Evolutionary conservation across 2,113 vertebrate species (phyloP).

Genomic region (Solea senegalensis): DNA sequence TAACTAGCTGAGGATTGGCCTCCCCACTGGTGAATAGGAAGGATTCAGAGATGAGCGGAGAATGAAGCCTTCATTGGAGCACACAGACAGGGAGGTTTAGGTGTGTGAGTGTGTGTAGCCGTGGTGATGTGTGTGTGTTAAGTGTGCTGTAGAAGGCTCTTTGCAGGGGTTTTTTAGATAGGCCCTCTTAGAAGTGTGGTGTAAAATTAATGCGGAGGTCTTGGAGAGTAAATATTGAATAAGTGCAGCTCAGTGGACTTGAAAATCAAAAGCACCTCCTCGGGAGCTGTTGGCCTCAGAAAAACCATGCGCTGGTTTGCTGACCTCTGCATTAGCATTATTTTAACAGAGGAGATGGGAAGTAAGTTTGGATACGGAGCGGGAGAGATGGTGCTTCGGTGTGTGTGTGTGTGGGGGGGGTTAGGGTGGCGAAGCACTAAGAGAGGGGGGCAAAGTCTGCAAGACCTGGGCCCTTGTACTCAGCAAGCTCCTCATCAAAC

Average conservation of each 20-base stretch:
- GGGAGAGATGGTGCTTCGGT: conserved; percentile 1
- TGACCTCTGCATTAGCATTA: conserved; percentile 81
- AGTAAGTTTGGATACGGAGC: conserved; percentile 50
- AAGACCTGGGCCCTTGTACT: conserved; percentile 56
- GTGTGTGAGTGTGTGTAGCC: conserved; percentile 18
- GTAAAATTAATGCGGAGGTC: conserved; percentile 80
- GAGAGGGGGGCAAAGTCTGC: conserved; percentile 54
- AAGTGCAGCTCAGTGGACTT: conserved; percentile 78
- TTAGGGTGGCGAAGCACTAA: conserved; percentile 14
- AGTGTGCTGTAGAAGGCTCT: conserved; percentile 61
- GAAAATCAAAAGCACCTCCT: conserved; percentile 78
- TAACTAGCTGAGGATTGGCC: conserved; percentile 77
- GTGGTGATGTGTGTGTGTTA: neutral
- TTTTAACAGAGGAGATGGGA: conserved; percentile 72
- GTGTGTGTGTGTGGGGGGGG: too few relatives aligned
- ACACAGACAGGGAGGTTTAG: conserved; percentile 46
- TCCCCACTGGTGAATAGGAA: conserved; percentile 74
- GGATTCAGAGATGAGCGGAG: conserved; percentile 54
- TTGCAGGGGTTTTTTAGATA: conserved; percentile 53
- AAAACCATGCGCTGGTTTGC: conserved; percentile 59
- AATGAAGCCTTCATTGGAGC: conserved; percentile 62
- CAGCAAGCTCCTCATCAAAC: conserved; percentile 43
- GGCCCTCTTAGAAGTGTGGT: conserved; percentile 70
- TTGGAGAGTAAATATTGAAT: conserved; percentile 83
- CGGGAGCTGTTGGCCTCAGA: conserved; percentile 72